A percentile compares a stretch with the other conserved stretches of the same genome.
Conservation (phyloP, 2,888 invertebrate genomes). For the Tubulanus polymorphus region DNA sequence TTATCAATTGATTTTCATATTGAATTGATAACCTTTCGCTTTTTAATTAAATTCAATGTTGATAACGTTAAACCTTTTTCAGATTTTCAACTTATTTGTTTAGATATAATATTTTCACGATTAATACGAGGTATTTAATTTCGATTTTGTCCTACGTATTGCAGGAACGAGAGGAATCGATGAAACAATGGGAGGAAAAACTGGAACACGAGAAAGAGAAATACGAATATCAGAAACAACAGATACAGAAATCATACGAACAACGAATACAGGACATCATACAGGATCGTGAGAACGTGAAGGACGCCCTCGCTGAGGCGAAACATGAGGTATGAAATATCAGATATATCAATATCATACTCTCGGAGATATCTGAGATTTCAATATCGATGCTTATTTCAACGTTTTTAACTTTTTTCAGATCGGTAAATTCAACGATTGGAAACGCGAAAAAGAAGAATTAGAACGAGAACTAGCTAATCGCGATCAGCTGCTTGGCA, state of each 20-base stretch:
- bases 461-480: not conserved
- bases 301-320: not conserved
- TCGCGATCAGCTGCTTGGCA: not conserved
- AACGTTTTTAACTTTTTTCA: too few species aligned
- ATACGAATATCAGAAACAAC: conserved; percentile 3
- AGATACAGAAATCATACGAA: not conserved
- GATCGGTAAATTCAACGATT: too few species aligned
- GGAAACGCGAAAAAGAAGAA: too few species aligned
- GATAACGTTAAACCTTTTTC: too few species aligned
- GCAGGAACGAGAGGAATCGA: not conserved
- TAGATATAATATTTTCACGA: too few species aligned
- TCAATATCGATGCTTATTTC: too few species aligned
- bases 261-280: not conserved
- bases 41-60: too few species aligned
- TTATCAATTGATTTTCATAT: too few species aligned
- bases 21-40: too few species aligned
- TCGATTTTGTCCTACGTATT: not conserved
- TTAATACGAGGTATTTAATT: not conserved
- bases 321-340: not conserved
- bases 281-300: conserved; percentile 1
- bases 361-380: too few species aligned
- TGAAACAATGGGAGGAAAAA: conserved; percentile 18
- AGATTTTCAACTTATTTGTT: too few species aligned
- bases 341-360: not conserved
- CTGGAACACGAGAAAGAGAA: conserved; percentile 19